phyloP scores from a whole-genome alignment of 2,888 invertebrate species.

The Timandra comae region DNA sequence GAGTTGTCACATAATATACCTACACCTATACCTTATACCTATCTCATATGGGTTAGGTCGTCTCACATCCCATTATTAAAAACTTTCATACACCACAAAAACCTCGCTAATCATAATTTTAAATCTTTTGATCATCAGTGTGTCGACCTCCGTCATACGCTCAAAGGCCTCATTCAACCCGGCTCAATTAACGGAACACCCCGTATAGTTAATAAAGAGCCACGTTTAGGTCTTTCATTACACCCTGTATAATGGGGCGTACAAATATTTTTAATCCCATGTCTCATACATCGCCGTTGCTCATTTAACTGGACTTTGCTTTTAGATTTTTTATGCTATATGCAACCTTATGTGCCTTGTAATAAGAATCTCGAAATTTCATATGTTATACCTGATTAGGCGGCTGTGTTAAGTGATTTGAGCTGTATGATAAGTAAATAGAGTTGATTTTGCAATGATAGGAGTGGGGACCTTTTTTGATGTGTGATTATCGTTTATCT shows the following conservation, averaged over 20 bases:
- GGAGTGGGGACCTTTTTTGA: too few species aligned
- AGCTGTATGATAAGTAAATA: too few species aligned
- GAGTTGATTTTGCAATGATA: too few species aligned
- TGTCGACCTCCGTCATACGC: constrained; percentile 56
- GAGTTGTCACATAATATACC: too few species aligned
- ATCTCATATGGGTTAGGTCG: too few species aligned
- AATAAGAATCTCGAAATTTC: too few species aligned
- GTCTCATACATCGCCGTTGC: constrained; percentile 72
- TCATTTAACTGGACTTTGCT: constrained; percentile 70
- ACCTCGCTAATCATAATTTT: constrained; percentile 40
- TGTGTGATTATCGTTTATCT: too few species aligned
- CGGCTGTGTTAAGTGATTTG: too few species aligned
- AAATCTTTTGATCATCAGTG: constrained; percentile 43
- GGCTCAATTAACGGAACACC: constrained; percentile 62
- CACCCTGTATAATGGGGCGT: constrained; percentile 73
- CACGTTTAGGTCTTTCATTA: constrained; percentile 70
- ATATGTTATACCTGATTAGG: too few species aligned
- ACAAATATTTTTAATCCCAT: constrained; percentile 76
- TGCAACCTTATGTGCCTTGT: too few species aligned
- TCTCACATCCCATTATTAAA: constrained; percentile 15
- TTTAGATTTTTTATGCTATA: too few species aligned
- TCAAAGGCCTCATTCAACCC: constrained; percentile 54
- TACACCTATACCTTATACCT: too few species aligned
- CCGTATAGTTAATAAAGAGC: constrained; percentile 70
- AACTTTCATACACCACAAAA: constrained; percentile 30